Evolutionary conservation across 1,140 invertebrate genomes (phyloP).

Genomic region (Ostrea edulis): DNA sequence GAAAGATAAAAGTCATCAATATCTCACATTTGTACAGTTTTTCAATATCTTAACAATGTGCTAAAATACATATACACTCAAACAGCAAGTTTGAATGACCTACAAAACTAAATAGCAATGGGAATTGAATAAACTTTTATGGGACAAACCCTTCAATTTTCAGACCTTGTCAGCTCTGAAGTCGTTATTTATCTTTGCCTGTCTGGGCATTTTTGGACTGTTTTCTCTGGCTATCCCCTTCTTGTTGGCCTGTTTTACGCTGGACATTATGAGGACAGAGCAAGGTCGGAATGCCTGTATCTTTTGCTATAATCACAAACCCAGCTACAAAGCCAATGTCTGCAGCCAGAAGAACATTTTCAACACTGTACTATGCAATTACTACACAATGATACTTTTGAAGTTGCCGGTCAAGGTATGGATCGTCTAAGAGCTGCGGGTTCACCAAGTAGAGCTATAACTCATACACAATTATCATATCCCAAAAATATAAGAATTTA

Average conservation of each 20-base stretch:
- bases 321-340: slow-evolving; percentile 78
- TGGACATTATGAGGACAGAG: slow-evolving; percentile 84
- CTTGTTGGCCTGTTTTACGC: slow-evolving; percentile 94
- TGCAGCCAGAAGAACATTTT: slow-evolving; percentile 80
- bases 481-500: too few species aligned
- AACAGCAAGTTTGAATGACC: too few species aligned
- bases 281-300: slow-evolving; percentile 84
- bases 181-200: slow-evolving; percentile 83
- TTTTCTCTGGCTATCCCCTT: slow-evolving; percentile 97
- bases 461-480: too few species aligned
- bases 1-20: too few species aligned
- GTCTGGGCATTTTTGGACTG: slow-evolving; percentile 86
- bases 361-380: slow-evolving; percentile 79
- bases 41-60: too few species aligned
- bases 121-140: not conserved
- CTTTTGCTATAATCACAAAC: slow-evolving; percentile 84
- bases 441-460: too few species aligned
- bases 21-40: too few species aligned
- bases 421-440: too few species aligned
- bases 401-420: slow-evolving; percentile 79
- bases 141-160: slow-evolving; percentile 67
- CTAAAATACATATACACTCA: too few species aligned
- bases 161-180: slow-evolving; percentile 92
- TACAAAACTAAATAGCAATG: too few species aligned
- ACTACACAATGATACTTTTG: slow-evolving; percentile 78